phyloP scores from a whole-genome alignment of 2,888 invertebrate genomes.

The Cynaeus angustus region DNA sequence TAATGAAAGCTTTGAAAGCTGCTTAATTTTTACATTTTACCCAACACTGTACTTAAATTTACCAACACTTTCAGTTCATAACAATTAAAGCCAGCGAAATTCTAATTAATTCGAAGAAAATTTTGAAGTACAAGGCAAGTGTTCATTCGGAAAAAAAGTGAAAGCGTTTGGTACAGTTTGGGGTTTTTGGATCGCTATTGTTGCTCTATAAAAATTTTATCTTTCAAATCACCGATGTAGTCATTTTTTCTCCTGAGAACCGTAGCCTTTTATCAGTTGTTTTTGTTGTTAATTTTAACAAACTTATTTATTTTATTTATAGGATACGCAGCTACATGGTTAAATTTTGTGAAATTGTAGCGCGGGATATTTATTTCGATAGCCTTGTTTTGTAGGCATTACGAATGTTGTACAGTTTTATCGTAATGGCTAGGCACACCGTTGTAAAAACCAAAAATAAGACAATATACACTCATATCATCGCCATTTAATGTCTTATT shows the following conservation, averaged over 20 bases:
- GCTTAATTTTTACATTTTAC: conserved; percentile 24
- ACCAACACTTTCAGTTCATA: too few species aligned
- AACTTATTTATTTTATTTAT: conserved; percentile 39
- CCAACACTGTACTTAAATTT: conserved; percentile 45
- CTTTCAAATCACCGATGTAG: not conserved
- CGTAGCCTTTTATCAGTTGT: conserved; percentile 32
- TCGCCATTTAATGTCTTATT: conserved; percentile 37
- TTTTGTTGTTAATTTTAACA: conserved; percentile 43
- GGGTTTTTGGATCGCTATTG: conserved; percentile 21
- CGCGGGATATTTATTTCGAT: conserved; percentile 36
- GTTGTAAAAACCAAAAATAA: conserved; percentile 40
- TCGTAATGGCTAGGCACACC: conserved; percentile 29
- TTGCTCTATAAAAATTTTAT: not conserved
- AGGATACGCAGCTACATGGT: conserved; percentile 34
- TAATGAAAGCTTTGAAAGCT: conserved; percentile 67
- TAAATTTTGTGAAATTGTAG: conserved; percentile 31
- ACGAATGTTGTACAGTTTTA: conserved; percentile 43
- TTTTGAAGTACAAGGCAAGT: conserved; percentile 15
- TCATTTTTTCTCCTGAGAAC: conserved; percentile 1
- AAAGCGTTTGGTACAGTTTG: conserved; percentile 31
- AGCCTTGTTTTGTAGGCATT: conserved; percentile 24
- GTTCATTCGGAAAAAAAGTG: conserved; percentile 6
- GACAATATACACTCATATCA: conserved; percentile 46
- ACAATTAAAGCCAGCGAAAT: too few species aligned
- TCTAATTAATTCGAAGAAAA: not conserved